Percentiles rank a stretch among this genome's conserved stretches.
Evolutionary conservation across 1,140 invertebrate genomes (phyloP).

Genomic region (Papilio polyxenes): DNA sequence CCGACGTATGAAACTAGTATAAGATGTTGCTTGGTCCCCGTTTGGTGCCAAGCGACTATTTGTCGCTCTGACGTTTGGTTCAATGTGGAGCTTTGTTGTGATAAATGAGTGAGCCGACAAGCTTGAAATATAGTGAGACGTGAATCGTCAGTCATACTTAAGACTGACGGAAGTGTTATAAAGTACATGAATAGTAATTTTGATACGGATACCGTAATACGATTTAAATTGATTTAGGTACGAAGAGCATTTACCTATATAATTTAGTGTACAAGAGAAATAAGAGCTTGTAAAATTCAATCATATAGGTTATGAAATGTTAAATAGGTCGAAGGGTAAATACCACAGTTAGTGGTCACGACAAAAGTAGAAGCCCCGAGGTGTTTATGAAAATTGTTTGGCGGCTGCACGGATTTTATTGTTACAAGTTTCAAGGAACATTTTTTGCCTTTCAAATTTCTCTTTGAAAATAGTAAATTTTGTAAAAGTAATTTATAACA

Average conservation of each 20-base stretch:
- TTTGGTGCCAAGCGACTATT: conserved; percentile 15
- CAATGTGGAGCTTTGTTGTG: conserved; percentile 16
- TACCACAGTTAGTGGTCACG: not conserved
- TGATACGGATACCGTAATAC: not conserved
- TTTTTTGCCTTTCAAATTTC: not conserved
- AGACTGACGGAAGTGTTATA: not conserved
- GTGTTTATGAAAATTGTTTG: conserved; percentile 20
- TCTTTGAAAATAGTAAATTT: not conserved
- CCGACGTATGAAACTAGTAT: not conserved
- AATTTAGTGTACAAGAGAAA: not conserved
- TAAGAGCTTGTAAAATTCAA: not conserved
- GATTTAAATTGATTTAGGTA: too few species aligned
- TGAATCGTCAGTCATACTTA: conserved; percentile 13
- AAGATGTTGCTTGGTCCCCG: not conserved
- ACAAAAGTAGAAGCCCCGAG: not conserved
- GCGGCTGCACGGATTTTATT: not conserved
- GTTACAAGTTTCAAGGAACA: not conserved
- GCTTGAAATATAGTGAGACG: conserved; percentile 19
- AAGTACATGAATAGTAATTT: not conserved
- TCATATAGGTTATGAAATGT: not conserved
- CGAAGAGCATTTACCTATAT: not conserved
- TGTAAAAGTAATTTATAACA: too few species aligned
- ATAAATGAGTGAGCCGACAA: conserved; percentile 28
- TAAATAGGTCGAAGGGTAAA: not conserved
- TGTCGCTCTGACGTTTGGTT: conserved; percentile 30